These are phyloP conservation scores for Antheraea assamensis DNA, from an alignment of 2,888 invertebrate species.

Conservation along the genomic window DNA sequence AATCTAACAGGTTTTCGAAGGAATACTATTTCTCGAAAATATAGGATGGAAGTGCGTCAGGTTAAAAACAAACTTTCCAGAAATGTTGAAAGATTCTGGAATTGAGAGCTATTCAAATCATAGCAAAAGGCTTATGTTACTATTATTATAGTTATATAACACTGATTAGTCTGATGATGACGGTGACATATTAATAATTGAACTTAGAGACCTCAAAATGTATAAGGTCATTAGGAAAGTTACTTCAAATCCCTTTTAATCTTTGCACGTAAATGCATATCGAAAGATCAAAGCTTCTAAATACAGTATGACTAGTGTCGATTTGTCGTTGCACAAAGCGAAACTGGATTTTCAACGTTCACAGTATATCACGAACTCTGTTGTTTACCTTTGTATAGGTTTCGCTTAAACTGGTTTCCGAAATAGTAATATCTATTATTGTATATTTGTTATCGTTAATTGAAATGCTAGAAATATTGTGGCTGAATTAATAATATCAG, in stretches of 20 bases:
- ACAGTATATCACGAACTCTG: neutral
- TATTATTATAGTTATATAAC: too few species aligned
- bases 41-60: too few species aligned
- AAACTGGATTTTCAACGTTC: neutral
- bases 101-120: too few species aligned
- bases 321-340: neutral
- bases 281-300: conserved; percentile 8
- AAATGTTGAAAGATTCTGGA: too few species aligned
- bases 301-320: conserved; percentile 1
- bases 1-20: too few species aligned
- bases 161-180: neutral
- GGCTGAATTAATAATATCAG: neutral
- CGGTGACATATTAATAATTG: neutral
- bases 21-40: too few species aligned
- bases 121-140: too few species aligned
- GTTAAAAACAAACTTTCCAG: too few species aligned
- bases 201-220: neutral
- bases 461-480: neutral
- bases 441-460: neutral
- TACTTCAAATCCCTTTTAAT: neutral
- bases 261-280: neutral
- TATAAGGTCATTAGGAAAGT: neutral
- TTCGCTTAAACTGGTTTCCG: neutral
- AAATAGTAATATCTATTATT: neutral
- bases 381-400: neutral